phyloP scores from a whole-genome alignment of 2,888 invertebrate genomes.

The Dorcus parallelipipedus region DNA sequence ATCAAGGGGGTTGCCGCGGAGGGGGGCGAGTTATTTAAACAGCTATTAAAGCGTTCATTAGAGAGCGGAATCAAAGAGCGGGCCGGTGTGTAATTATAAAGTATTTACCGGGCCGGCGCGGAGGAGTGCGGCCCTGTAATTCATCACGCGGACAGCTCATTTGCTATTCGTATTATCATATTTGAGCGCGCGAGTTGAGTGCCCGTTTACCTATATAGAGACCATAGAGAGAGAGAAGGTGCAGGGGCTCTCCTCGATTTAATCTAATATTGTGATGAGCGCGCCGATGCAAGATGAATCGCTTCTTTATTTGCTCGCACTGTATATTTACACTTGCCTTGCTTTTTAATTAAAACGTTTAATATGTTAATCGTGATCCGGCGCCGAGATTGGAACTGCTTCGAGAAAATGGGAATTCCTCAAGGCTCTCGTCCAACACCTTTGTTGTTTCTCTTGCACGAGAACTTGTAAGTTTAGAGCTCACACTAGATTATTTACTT shows the following conservation, averaged over 20 bases:
- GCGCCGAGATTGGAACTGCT: too few relatives aligned
- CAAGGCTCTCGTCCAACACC: too few relatives aligned
- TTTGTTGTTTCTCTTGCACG: too few relatives aligned
- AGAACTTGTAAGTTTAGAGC: too few relatives aligned
- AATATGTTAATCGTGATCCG: too few relatives aligned
- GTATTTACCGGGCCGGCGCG: conserved; percentile 47
- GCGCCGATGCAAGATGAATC: conserved; percentile 36
- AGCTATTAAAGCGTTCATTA: conserved; percentile 48
- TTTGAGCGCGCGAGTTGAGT: conserved; percentile 37
- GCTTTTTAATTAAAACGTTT: background rate
- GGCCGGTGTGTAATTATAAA: conserved; percentile 51
- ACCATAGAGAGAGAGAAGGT: conserved; percentile 6
- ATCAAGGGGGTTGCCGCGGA: conserved; percentile 23
- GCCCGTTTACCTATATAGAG: conserved; percentile 8
- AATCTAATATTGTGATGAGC: conserved; percentile 7
- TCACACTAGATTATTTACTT: too few relatives aligned
- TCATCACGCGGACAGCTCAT: conserved; percentile 49
- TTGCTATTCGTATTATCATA: conserved; percentile 48
- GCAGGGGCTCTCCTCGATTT: background rate
- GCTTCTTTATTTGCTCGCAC: conserved; percentile 41
- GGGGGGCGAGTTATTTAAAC: conserved; percentile 33
- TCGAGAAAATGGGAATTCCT: too few relatives aligned
- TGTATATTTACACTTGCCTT: background rate
- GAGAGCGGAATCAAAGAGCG: conserved; percentile 46
- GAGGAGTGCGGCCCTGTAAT: conserved; percentile 48